These are phyloP conservation scores for Aphelenchoides avenae DNA, from an alignment of 1,140 invertebrate genomes.

Conservation along the genomic window DNA sequence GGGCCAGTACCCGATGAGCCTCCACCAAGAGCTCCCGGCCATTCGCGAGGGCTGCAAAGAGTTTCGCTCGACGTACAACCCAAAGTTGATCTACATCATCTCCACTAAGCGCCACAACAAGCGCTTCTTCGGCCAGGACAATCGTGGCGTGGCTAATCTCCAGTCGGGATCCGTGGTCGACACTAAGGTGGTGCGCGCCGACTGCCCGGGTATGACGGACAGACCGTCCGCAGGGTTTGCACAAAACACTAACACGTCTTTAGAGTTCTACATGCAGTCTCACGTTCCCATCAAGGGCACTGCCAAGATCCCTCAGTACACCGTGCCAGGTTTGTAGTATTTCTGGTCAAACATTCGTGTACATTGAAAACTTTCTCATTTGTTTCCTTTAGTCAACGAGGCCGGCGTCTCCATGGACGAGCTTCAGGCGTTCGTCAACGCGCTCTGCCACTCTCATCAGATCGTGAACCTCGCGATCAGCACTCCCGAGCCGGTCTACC, in stretches of 20 bases:
- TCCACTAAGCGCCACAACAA: conserved; percentile 13
- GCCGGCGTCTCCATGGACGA: neutral
- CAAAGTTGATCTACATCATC: conserved; percentile 12
- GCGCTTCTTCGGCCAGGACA: conserved; percentile 12
- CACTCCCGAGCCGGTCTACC: conserved; percentile 10
- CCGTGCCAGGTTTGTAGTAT: no score
- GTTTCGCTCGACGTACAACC: neutral
- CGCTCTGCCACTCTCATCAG: conserved; percentile 6
- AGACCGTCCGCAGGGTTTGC: no score
- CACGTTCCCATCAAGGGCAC: no score
- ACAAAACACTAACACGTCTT: no score
- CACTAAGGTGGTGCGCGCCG: neutral
- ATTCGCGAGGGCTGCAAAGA: conserved; percentile 9
- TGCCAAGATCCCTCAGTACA: no score
- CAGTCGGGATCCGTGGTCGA: conserved; percentile 6
- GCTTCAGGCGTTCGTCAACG: conserved; percentile 2
- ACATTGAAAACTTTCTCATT: no score
- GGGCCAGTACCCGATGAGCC: conserved; percentile 11
- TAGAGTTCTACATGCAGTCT: no score
- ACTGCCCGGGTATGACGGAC: no score
- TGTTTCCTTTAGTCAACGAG: neutral
- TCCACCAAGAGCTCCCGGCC: conserved; percentile 3
- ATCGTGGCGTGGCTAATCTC: neutral
- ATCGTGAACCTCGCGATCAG: conserved; percentile 2
- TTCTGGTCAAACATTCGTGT: no score